Percentiles rank a stretch among this genome's conserved stretches.
Evolutionary conservation across 1,140 invertebrate genomes (phyloP).

Genomic region (Panagrolaimus sp.): DNA sequence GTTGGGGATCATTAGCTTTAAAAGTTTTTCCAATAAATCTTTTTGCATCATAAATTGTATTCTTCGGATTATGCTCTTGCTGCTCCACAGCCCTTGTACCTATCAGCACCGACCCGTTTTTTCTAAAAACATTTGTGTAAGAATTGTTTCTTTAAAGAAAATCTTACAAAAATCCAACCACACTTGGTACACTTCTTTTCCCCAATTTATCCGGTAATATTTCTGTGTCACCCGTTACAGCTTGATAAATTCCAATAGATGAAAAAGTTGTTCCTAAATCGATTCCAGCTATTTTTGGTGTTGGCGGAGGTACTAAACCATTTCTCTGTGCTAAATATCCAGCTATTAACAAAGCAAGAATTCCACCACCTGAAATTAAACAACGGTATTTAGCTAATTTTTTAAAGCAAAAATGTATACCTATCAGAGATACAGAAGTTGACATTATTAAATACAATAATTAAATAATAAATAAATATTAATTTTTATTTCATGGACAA

Average conservation of each 20-base stretch:
- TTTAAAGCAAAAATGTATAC: constrained; percentile 7
- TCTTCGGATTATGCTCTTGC: constrained; percentile 61
- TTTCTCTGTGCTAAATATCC: constrained; percentile 35
- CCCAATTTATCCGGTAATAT: constrained; percentile 49
- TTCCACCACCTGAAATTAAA: constrained; percentile 25
- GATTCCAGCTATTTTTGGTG: constrained; percentile 62
- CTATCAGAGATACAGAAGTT: constrained; percentile 25
- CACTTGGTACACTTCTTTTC: constrained; percentile 47
- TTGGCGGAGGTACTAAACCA: constrained; percentile 56
- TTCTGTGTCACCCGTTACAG: constrained; percentile 59
- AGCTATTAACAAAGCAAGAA: constrained; percentile 27
- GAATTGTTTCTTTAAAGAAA: neutral
- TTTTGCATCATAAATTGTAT: constrained; percentile 63
- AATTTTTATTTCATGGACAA: no score
- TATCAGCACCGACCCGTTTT: constrained; percentile 58
- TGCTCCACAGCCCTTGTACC: constrained; percentile 62
- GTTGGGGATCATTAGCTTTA: constrained; percentile 54
- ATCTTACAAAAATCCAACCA: constrained; percentile 57
- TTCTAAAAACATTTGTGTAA: constrained; percentile 40
- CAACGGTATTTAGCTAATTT: neutral
- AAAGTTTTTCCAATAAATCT: constrained; percentile 62
- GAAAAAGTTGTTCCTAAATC: constrained; percentile 63
- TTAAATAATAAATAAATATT: no score
- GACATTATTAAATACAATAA: constrained; percentile 12
- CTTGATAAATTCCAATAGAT: constrained; percentile 62